phyloP scores from a whole-genome alignment of 2,888 invertebrate species.

The Sphaerophoria rueppellii region DNA sequence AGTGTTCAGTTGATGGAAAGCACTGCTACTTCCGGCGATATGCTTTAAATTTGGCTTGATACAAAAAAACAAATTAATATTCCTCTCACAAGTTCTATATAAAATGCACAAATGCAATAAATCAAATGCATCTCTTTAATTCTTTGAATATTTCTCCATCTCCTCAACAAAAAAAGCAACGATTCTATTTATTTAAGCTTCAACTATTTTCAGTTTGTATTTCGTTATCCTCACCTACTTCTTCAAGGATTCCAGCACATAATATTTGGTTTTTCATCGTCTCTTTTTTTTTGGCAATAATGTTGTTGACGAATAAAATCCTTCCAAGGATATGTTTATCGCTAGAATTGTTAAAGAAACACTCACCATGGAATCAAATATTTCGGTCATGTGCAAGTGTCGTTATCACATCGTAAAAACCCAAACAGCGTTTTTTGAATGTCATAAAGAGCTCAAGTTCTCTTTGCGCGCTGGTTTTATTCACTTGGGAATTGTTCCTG shows the following conservation, averaged over 20 bases:
- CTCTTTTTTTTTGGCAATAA: conserved; percentile 39
- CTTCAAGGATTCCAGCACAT: background rate
- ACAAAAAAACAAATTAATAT: conserved; percentile 44
- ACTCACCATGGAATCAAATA: conserved; percentile 55
- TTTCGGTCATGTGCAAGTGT: conserved; percentile 63
- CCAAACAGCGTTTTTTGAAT: conserved; percentile 59
- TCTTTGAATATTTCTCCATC: background rate
- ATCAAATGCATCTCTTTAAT: conserved; percentile 57
- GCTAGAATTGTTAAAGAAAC: conserved; percentile 56
- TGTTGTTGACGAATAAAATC: conserved; percentile 62
- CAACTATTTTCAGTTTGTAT: background rate
- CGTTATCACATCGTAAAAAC: conserved; percentile 69
- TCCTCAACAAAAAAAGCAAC: background rate
- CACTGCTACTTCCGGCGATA: background rate
- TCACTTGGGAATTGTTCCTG: conserved; percentile 44
- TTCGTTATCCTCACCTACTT: background rate
- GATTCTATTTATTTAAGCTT: conserved; percentile 15
- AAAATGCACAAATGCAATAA: conserved; percentile 53
- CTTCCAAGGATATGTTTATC: conserved; percentile 68
- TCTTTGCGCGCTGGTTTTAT: conserved; percentile 47
- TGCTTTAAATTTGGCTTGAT: conserved; percentile 18
- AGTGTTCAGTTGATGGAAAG: background rate
- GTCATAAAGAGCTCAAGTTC: conserved; percentile 61
- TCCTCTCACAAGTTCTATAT: conserved; percentile 21
- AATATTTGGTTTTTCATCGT: conserved; percentile 6